Base-by-base conservation (phyloP, 2,113 vertebrate genomes). In the Gila orcuttii region DNA sequence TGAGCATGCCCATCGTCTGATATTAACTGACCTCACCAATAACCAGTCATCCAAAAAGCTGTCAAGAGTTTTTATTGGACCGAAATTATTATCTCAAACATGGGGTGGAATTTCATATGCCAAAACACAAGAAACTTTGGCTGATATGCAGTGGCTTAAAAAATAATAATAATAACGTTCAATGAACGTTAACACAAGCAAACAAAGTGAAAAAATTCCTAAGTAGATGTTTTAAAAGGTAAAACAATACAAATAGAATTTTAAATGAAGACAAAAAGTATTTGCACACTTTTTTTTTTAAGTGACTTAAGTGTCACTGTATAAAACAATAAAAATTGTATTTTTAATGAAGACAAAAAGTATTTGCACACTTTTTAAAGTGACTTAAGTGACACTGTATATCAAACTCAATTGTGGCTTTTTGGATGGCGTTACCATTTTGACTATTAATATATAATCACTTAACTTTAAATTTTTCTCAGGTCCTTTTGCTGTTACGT, bases 1-100 rank as follows among this genome's bases (percentile, higher is more conserved):
- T 73, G 78, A 79, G 94, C 92, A 93, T 93, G 93, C 81, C 86
- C 69, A 62, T 47, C 91, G 89, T 86, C 82, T 84, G 79, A 50
- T 90, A 66, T 59, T 73, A 84, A 89, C 84, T 87, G 90, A 89
- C n/a, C 23, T 81, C 74, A 89, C 87, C 57, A 79, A 50, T 83
- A 86, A 52, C 15, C 80, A 47, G 33, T 66, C 31, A 80, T 84
- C 85, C 55, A 86, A 89, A 86, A 86, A 85, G 77, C 85, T 86
- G 73, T 74, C 17, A 28, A 28, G 79, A 4, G 28, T n/a, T 71
- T 71, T 39, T 23, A 71, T 39, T 42, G 33, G 68, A 42, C 36
- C 10, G 7, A 23, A n/a, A 71, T 71, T 23, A 42, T 71, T 23
- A 23, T 36, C 3, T 33, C 25, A 31, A 64, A 69, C 36, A 3